Evolutionary conservation across 1,140 invertebrate genomes (phyloP).

Genomic region (Caenorhabditis latens): DNA sequence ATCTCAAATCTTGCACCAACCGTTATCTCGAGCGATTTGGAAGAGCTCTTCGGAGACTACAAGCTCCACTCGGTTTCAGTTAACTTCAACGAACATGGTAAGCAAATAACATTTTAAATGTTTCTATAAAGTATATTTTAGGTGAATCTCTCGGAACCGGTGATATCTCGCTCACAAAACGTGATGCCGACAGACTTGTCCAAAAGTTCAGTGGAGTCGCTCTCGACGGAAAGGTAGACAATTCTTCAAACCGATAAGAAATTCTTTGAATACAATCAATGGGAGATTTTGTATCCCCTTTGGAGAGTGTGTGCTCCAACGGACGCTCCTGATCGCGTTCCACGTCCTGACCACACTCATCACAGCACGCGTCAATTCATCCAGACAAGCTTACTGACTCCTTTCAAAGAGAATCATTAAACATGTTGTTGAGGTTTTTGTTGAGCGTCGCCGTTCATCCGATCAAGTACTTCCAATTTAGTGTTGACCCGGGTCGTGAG

Average conservation of each 20-base stretch:
- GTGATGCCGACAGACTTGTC: constrained; percentile 50
- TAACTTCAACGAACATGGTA: constrained; percentile 61
- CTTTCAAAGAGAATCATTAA: neutral
- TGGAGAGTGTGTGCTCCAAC: constrained; percentile 17
- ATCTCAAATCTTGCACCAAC: constrained; percentile 59
- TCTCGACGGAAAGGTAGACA: constrained; percentile 56
- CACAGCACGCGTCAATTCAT: neutral
- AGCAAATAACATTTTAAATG: neutral
- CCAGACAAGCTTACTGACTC: constrained; percentile 3
- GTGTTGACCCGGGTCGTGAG: constrained; percentile 11
- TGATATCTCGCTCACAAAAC: constrained; percentile 58
- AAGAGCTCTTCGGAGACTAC: constrained; percentile 58
- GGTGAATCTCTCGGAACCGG: constrained; percentile 61
- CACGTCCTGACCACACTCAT: neutral
- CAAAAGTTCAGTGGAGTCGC: constrained; percentile 58
- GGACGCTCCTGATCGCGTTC: constrained; percentile 21
- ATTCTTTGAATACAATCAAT: constrained; percentile 34
- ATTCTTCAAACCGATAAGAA: constrained; percentile 22
- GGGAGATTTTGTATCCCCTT: constrained; percentile 28
- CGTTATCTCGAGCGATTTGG: constrained; percentile 62
- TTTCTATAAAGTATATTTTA: neutral
- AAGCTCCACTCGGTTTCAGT: constrained; percentile 53
- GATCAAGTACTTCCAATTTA: constrained; percentile 25
- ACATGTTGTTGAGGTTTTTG: neutral
- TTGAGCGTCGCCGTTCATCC: constrained; percentile 46